Conservation (phyloP, 2,888 invertebrate genomes). For the Siphonodentalium dalli region DNA sequence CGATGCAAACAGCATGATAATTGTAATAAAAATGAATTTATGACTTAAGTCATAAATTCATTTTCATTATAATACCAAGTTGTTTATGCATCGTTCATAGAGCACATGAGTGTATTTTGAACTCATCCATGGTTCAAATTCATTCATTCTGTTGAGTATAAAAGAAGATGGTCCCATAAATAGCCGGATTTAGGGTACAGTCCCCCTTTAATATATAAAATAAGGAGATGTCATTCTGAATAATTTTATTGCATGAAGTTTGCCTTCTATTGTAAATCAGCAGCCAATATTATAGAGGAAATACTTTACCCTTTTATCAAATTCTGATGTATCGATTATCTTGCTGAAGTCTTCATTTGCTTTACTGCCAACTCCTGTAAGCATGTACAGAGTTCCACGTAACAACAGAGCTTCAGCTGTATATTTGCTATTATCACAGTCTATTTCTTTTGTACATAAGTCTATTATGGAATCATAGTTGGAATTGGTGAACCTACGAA, state of each 20-base stretch:
- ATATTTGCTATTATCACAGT: constrained; percentile 37
- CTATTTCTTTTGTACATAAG: constrained; percentile 81
- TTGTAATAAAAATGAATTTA: too few species aligned
- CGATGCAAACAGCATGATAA: too few species aligned
- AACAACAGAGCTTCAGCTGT: constrained; percentile 75
- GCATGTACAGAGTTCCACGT: constrained; percentile 82
- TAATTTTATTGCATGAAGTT: background rate
- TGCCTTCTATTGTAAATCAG: background rate
- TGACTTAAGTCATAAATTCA: too few species aligned
- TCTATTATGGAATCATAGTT: constrained; percentile 80
- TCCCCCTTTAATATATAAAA: background rate
- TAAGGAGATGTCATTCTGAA: background rate
- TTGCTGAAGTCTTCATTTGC: constrained; percentile 70
- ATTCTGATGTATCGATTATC: constrained; percentile 37
- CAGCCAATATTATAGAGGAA: background rate
- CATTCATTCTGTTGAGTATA: too few species aligned
- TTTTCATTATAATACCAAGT: too few species aligned
- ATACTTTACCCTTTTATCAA: constrained; percentile 64
- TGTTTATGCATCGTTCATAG: too few species aligned
- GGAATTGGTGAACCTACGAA: constrained; percentile 74
- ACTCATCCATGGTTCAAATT: too few species aligned
- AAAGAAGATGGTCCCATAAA: too few species aligned
- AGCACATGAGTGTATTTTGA: too few species aligned
- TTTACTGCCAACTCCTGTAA: constrained; percentile 71
- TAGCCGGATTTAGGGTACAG: too few species aligned